Conservation (phyloP, 2,797 vertebrate genomes). For the Neomorphus geoffroyi region DNA sequence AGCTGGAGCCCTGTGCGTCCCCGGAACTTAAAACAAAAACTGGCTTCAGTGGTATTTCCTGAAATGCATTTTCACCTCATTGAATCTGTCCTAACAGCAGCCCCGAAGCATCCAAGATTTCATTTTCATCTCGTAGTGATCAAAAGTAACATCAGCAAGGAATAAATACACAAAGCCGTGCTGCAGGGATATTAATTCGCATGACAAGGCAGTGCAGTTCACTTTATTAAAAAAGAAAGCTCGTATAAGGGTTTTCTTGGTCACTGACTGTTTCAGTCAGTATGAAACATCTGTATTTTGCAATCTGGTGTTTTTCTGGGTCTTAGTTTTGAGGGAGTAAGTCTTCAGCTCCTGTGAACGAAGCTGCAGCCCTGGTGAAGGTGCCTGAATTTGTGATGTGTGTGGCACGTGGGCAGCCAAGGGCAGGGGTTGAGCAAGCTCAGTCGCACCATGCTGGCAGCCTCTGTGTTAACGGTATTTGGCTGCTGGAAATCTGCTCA, state of each 20-base stretch:
- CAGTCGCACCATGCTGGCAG: not conserved
- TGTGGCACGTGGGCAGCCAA: not conserved
- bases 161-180: slow-evolving; percentile 35
- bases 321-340: not conserved
- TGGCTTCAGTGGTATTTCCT: slow-evolving; percentile 40
- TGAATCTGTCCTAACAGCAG: slow-evolving; percentile 38
- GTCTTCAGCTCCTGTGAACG: not conserved
- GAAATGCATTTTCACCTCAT: slow-evolving; percentile 33
- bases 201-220: slow-evolving; percentile 37
- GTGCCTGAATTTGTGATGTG: not conserved
- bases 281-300: not conserved
- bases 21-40: slow-evolving; percentile 53
- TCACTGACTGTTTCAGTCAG: not conserved
- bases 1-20: not conserved
- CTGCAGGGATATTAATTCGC: slow-evolving; percentile 20
- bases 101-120: slow-evolving; percentile 36
- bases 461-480: not conserved
- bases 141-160: slow-evolving; percentile 59
- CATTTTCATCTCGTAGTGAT: slow-evolving; percentile 52
- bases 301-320: not conserved
- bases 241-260: not conserved
- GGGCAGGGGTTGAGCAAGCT: not conserved
- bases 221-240: slow-evolving; percentile 46
- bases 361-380: not conserved
- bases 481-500: not conserved